Evolutionary conservation across 2,113 vertebrate species (phyloP), one percentile per base, ranked within the genome.

Genomic region (Lates calcarifer): DNA sequence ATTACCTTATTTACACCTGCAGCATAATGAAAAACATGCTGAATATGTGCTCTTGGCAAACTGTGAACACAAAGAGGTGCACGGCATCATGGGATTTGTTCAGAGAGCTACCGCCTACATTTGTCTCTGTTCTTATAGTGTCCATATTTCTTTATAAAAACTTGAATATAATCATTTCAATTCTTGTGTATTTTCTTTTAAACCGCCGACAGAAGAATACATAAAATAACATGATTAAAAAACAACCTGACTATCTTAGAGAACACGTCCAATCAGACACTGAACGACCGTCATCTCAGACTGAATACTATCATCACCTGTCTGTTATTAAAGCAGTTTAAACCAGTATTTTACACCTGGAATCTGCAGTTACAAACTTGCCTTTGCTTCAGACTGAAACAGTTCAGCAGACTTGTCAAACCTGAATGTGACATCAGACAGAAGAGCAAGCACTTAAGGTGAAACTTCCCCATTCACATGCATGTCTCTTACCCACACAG

Each of bases 351-450:
- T 61, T 56, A 70, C 47, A 29, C 2, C 7, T 73, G 57, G 26
- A 79, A 76, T 77, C 58, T 88, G 84, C 43, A 3, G 70, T 17
- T 84, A 60, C 60, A 77, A 73, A 71, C 73, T 3, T 66, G 64
- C 47, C 26, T 64, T 66, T 29, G 37, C 74, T 72, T 64, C 41
- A 82, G 47, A 71, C 26, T 4, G 77, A 77, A 72, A 76, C 41
- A 41, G 51, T 66, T 64, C 33, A 60, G 41, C 53, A 43, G 58
- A 91, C 84, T 83, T 41, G 92, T 81, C 82, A 86, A 94, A 93
- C 90, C 92, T 90, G 91, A 92, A 90, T 81, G 61, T 68, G 69
- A 79, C 74, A 65, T 64, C 68, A 64, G 31, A 45, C 18, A 74
- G 43, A 41, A 63, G 37, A 83, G n/a, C 43, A 55, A 64, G 37